These are phyloP conservation scores for Leptopilina myrica DNA, from an alignment of 2,888 invertebrate species.

Conservation along the genomic window DNA sequence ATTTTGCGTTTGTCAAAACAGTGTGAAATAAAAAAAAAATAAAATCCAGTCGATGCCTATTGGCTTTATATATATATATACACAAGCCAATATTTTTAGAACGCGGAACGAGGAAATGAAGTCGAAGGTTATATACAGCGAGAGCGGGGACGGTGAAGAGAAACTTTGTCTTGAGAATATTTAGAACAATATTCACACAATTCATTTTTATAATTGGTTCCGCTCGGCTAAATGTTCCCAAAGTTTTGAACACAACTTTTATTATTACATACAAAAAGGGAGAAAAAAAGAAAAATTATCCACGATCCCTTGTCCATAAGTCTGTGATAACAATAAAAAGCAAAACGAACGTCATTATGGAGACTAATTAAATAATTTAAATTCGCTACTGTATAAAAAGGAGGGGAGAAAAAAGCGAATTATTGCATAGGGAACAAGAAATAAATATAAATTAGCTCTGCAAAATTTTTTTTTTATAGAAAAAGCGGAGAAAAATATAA, in stretches of 20 bases:
- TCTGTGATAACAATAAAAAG: no score
- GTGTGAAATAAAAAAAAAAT: slow-evolving; percentile 3
- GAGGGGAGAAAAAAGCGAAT: no score
- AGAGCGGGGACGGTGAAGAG: neutral
- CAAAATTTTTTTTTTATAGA: no score
- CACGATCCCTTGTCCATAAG: no score
- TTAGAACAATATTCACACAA: slow-evolving; percentile 10
- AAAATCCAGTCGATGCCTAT: slow-evolving; percentile 25
- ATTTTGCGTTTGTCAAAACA: slow-evolving; percentile 1
- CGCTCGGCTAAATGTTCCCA: neutral
- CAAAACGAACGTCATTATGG: no score
- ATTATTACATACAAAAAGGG: no score
- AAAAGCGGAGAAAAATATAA: no score
- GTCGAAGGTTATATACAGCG: slow-evolving; percentile 56
- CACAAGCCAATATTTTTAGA: slow-evolving; percentile 62
- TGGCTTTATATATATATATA: neutral
- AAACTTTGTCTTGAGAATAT: slow-evolving; percentile 47
- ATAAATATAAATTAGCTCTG: no score
- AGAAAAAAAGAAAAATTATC: no score
- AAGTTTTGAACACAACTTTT: neutral
- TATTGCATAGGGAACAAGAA: no score
- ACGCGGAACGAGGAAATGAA: slow-evolving; percentile 65
- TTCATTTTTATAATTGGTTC: slow-evolving; percentile 15
- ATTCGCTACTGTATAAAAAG: no score
- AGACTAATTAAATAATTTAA: no score